Evolutionary conservation across 2,113 vertebrate species (phyloP), one percentile per base, ranked within the genome.

Genomic region (Scomber colias): DNA sequence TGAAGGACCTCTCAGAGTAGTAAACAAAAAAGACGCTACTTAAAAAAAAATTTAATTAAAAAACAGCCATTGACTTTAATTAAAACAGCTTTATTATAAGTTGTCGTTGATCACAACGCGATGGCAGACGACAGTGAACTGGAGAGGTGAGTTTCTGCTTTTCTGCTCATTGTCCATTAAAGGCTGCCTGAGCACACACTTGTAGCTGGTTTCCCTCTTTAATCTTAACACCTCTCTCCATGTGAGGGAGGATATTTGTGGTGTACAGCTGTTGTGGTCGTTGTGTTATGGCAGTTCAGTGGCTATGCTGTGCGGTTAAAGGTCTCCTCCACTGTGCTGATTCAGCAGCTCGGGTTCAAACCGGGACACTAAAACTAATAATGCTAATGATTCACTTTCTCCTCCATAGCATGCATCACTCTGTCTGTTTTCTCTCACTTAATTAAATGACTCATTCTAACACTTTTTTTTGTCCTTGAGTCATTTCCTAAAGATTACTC

Each of bases 71-170:
- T 45, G 35, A 76, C 61, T 81, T 65, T 16, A 69, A 19, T 14
- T 19, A 0, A 64, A 35, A 78, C 77, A 16, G 57, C 5, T 17
- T 40, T 1, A 2, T 15, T 13, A 2, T 1, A 12, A 10, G 3
- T 17, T 63, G 16, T 11, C 0, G 9, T 11, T n/a, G 2, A 19
- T 13, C 16, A 3, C 21, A 3, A 30, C 3, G 63, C 24, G 24
- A 95, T 95, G 94, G 81, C 90, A 57, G 90, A 94, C 8, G 91
- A 91, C 6, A 83, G 79, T 15, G 94, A 95, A 15, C 80, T 95
- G 70, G 94, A 95, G 51, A 94, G 88, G 95, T 95, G 86, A 60
- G 88, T 69, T 21, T 3, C 6, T 5, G 5, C 19, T 1, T 48
- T 2, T 0, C 5, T 69, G 10, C 65, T 48, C 53, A 1, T 46